Base-by-base conservation (phyloP, 1,140 invertebrate genomes). In the Drosophila saltans region DNA sequence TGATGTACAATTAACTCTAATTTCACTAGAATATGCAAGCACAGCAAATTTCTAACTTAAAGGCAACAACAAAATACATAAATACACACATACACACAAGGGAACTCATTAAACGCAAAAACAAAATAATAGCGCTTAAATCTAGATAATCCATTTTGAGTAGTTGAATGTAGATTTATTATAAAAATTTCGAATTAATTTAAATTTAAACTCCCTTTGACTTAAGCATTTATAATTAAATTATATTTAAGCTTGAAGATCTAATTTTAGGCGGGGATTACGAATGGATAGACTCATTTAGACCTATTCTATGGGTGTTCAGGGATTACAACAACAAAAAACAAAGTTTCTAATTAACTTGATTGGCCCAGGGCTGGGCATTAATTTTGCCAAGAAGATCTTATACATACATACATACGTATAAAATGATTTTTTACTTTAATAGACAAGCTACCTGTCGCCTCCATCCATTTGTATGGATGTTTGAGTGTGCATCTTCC, bases 1-100 rank as follows among this genome's bases (percentile, higher is more conserved):
- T 89, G 77, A 89, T 78, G 84, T 78, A 75, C 84, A 88, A 88
- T 88, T 88, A 88, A 89, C 73, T 89, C 68, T 84, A 88, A 88
- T 88, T 88, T 89, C 66, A 80, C 68, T 75, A 75, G 77, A 88
- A 88, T 88, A 89, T 84, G 84, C 84, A 88, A 80, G 83, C 80
- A 88, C 82, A 83, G 77, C 70, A 72, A 80, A 79, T 45, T 33
- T 9, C 6, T 10, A 52, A 10, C 21, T 52, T 73, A 33, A 9
- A 45, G 7, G 69, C 67, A 30, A 70, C 48, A n/a, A 56, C 55
- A 58, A 59, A 82, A 45, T 69, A 57, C 45, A 36, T 36, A 36
- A 2, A 36, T 36, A 36, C 6, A 36, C 6, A 36, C 6, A 36
- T 3, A 36, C 6, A 5, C 6, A 36, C 33, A 36, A 76, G 76